Conservation (phyloP, 2,888 invertebrate genomes). For the Standfussiana lucernea region DNA sequence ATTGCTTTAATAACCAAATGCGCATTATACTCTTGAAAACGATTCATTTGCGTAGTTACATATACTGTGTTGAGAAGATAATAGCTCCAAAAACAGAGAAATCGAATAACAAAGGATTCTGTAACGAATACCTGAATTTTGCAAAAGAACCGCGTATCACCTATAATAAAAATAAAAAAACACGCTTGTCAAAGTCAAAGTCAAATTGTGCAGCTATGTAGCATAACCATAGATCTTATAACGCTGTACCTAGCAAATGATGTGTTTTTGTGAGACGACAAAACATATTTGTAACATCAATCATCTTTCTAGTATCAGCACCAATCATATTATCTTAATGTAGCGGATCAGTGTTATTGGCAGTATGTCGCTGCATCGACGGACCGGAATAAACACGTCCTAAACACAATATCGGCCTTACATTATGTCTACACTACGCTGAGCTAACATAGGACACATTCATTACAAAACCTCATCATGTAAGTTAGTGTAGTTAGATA, state of each 20-base stretch:
- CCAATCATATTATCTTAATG: conserved; percentile 32
- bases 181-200: not conserved
- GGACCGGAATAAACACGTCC: conserved; percentile 47
- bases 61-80: not conserved
- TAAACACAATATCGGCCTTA: conserved; percentile 57
- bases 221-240: not conserved
- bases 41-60: not conserved
- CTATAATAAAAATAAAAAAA: not conserved
- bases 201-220: not conserved
- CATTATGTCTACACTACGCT: conserved; percentile 55
- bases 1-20: not conserved
- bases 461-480: conserved; percentile 75
- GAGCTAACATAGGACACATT: conserved; percentile 66
- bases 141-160: not conserved
- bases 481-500: conserved; percentile 69
- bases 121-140: not conserved
- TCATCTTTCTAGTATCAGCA: not conserved
- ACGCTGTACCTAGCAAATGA: not conserved
- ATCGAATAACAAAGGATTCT: not conserved
- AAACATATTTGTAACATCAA: not conserved
- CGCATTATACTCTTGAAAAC: not conserved
- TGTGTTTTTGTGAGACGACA: not conserved
- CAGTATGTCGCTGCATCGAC: conserved; percentile 37
- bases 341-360: conserved; percentile 30
- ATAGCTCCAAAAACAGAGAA: not conserved